Percentiles rank a stretch among this genome's conserved stretches.
phyloP scores from a whole-genome alignment of 2,888 invertebrate genomes.

The Cosmorhoe ocellata region DNA sequence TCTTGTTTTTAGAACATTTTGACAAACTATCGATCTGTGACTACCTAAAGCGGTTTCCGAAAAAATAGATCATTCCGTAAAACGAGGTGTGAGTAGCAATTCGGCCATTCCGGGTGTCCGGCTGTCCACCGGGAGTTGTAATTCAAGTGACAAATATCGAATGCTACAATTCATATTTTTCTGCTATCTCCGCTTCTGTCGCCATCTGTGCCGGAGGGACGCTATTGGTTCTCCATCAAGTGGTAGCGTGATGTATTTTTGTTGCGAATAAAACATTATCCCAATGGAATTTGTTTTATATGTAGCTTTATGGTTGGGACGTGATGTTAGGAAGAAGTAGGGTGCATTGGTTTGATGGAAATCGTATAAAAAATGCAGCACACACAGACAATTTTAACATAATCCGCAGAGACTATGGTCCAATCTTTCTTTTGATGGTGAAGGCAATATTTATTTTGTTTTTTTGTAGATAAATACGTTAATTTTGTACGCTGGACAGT shows the following conservation, averaged over 20 bases:
- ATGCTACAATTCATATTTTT: slow-evolving; percentile 81
- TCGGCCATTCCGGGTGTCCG: slow-evolving; percentile 62
- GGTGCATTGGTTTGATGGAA: slow-evolving; percentile 53
- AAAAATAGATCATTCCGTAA: slow-evolving; percentile 69
- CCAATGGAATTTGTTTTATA: slow-evolving; percentile 78
- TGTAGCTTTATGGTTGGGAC: slow-evolving; percentile 73
- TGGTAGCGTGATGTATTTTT: slow-evolving; percentile 79
- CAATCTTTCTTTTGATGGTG: background rate
- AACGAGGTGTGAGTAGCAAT: slow-evolving; percentile 75
- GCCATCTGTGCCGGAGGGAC: slow-evolving; percentile 79
- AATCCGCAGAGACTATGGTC: slow-evolving; percentile 3
- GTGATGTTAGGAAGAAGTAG: slow-evolving; percentile 57
- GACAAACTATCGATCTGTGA: slow-evolving; percentile 1
- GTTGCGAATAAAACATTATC: slow-evolving; percentile 78
- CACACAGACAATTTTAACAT: slow-evolving; percentile 30
- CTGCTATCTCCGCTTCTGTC: slow-evolving; percentile 78
- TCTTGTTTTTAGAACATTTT: background rate
- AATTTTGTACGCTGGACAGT: background rate
- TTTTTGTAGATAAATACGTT: too few relatives aligned
- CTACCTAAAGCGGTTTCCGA: slow-evolving; percentile 29
- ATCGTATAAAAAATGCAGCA: slow-evolving; percentile 61
- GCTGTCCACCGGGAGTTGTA: slow-evolving; percentile 76
- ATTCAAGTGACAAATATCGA: slow-evolving; percentile 83
- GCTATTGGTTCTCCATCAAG: slow-evolving; percentile 81
- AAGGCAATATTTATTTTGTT: background rate